Evolutionary conservation across 2,113 vertebrate genomes (phyloP).

Genomic region (Syrmaticus mikado): DNA sequence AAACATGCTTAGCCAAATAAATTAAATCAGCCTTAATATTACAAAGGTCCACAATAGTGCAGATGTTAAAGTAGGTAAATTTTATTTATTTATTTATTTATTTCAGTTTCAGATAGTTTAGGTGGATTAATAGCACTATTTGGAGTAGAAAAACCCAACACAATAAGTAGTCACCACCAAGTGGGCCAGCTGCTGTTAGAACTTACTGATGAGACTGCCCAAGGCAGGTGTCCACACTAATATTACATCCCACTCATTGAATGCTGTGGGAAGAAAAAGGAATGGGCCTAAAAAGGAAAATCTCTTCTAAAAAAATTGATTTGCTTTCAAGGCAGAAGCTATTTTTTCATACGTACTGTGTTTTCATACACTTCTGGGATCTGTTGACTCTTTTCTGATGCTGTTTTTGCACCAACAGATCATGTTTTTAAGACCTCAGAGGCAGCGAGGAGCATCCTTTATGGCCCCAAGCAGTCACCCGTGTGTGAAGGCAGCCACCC

Average conservation of each 20-base stretch:
- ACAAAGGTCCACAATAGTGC: background rate
- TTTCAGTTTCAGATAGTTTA: background rate
- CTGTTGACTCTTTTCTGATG: accelerated
- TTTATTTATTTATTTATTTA: background rate
- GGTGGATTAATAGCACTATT: background rate
- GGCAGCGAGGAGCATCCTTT: background rate
- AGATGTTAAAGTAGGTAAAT: background rate
- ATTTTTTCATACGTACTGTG: background rate
- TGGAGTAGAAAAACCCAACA: background rate
- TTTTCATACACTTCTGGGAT: background rate
- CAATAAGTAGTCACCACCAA: background rate
- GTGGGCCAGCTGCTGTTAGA: background rate
- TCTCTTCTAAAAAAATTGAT: background rate
- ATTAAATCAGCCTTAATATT: background rate
- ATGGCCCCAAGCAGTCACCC: background rate
- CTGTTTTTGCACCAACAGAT: background rate
- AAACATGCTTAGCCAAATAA: background rate
- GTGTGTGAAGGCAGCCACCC: background rate
- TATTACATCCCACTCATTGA: accelerated
- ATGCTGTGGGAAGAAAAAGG: accelerated
- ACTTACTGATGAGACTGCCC: background rate
- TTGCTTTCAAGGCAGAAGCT: background rate
- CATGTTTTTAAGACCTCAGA: background rate
- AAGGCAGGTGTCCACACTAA: accelerated
- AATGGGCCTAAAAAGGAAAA: background rate